phyloP scores from a whole-genome alignment of 2,888 invertebrate genomes.

The Leistus spinibarbis region DNA sequence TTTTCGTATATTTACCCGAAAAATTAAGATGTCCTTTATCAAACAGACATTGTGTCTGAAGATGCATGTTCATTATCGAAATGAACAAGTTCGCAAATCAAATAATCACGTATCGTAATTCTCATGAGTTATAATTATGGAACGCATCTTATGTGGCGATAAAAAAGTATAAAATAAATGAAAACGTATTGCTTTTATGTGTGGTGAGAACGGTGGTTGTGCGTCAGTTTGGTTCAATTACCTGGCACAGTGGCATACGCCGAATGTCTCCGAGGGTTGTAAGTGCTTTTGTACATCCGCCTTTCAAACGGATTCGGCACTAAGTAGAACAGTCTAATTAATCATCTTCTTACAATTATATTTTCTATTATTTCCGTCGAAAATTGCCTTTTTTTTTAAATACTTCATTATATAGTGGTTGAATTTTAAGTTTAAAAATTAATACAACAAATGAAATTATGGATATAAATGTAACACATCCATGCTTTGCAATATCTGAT shows the following conservation, averaged over 20 bases:
- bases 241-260: slow-evolving; percentile 58
- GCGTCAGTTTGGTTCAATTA: slow-evolving; percentile 42
- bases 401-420: neutral
- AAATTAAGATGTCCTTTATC: too few species aligned
- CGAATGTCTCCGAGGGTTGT: slow-evolving; percentile 58
- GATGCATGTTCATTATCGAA: too few species aligned
- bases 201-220: slow-evolving; percentile 27
- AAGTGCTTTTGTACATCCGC: slow-evolving; percentile 56
- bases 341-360: slow-evolving; percentile 14
- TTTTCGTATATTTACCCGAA: too few species aligned
- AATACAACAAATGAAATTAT: slow-evolving; percentile 14
- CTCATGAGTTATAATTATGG: neutral
- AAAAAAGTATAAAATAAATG: neutral
- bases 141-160: neutral
- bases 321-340: slow-evolving; percentile 52
- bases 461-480: slow-evolving; percentile 1
- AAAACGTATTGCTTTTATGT: slow-evolving; percentile 3
- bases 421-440: slow-evolving; percentile 1
- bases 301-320: slow-evolving; percentile 59
- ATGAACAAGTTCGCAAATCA: too few species aligned
- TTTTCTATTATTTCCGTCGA: slow-evolving; percentile 12
- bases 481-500: neutral
- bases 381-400: slow-evolving; percentile 22
- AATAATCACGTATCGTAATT: neutral
- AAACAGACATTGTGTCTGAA: too few species aligned